Percentiles rank a stretch among this genome's conserved stretches.
Conservation (phyloP, 1,140 invertebrate species). For the Drosophila sp. region DNA sequence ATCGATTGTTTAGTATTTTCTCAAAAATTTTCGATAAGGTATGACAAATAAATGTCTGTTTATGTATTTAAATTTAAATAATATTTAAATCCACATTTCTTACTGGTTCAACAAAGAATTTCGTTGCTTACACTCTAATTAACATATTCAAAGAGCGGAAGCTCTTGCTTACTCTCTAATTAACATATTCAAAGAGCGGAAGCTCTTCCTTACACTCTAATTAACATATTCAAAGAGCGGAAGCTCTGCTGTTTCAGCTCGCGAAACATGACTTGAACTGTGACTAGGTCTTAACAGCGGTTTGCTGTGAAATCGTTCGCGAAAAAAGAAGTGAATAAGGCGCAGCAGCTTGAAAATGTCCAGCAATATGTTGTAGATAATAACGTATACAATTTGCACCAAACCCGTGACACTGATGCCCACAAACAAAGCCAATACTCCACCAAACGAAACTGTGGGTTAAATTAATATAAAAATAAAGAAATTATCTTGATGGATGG, state of each 20-base stretch:
- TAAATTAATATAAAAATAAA: too few species aligned
- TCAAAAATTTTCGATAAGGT: too few species aligned
- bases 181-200: slow-evolving; percentile 68
- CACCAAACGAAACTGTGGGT: slow-evolving; percentile 81
- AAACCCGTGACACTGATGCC: slow-evolving; percentile 72
- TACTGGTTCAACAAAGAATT: too few species aligned
- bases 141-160: slow-evolving; percentile 68
- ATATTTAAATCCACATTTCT: too few species aligned
- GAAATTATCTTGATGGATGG: too few species aligned
- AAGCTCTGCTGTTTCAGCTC: slow-evolving; percentile 63
- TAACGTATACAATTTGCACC: slow-evolving; percentile 62
- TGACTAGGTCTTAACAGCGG: background rate
- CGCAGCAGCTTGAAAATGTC: slow-evolving; percentile 48
- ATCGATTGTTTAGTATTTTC: background rate
- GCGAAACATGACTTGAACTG: slow-evolving; percentile 36
- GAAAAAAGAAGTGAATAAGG: slow-evolving; percentile 17
- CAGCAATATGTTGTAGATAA: slow-evolving; percentile 52
- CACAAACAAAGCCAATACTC: slow-evolving; percentile 71
- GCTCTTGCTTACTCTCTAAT: slow-evolving; percentile 39
- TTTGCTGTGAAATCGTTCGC: slow-evolving; percentile 21
- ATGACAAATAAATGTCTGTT: too few species aligned
- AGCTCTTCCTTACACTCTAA: slow-evolving; percentile 34
- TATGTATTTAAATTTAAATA: too few species aligned
- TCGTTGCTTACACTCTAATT: slow-evolving; percentile 35
- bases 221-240: slow-evolving; percentile 71